A percentile compares a stretch with the other conserved stretches of the same genome.
phyloP scores from a whole-genome alignment of 2,888 invertebrate genomes.

The Standfussiana lucernea region DNA sequence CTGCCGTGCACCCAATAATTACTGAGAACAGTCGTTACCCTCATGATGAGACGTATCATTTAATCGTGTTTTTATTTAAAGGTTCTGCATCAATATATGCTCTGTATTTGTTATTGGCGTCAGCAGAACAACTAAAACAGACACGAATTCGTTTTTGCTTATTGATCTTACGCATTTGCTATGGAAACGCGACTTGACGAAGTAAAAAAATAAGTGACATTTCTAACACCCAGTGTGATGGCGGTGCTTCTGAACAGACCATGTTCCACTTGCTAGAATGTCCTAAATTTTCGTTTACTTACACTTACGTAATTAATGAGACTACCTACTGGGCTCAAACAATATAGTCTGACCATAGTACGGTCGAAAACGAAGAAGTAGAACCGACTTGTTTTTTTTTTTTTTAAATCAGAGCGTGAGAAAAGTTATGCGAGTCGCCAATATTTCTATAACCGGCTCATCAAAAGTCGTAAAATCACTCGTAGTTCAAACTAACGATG shows the following conservation, averaged over 20 bases:
- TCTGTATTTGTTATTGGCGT: background rate
- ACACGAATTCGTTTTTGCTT: background rate
- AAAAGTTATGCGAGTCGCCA: background rate
- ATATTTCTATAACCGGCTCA: background rate
- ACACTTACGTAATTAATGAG: background rate
- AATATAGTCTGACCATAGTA: background rate
- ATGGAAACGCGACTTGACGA: background rate
- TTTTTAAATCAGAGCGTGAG: background rate
- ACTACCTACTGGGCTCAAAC: background rate
- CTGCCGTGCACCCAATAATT: conserved; percentile 34
- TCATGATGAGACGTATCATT: conserved; percentile 46
- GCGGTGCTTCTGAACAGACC: background rate
- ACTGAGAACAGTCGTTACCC: conserved; percentile 67
- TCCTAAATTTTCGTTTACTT: background rate
- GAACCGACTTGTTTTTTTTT: background rate
- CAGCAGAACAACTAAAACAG: background rate
- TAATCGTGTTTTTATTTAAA: conserved; percentile 35
- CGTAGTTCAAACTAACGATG: background rate
- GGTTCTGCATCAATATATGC: conserved; percentile 28
- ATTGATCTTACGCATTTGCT: background rate
- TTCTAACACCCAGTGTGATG: background rate
- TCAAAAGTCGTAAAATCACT: background rate
- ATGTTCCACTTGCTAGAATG: background rate
- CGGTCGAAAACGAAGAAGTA: background rate
- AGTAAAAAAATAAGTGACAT: background rate